Base-by-base conservation (phyloP, 2,797 vertebrate species). In the Sebastes kiyomatsui region DNA sequence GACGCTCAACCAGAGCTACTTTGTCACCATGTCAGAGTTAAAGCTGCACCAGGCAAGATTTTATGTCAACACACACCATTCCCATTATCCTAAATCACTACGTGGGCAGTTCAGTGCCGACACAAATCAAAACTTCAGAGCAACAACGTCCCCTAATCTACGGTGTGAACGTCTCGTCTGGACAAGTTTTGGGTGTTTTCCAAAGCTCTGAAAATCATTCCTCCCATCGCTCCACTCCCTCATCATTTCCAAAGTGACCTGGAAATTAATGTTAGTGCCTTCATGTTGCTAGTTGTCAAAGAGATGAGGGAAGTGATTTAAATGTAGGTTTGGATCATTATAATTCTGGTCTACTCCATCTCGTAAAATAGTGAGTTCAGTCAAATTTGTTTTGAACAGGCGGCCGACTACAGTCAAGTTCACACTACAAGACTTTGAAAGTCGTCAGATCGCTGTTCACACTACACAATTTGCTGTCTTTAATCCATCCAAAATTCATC, bases 21-120 rank as follows among this genome's bases (percentile, higher is more conserved):
- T 56, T 72, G 23, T 72, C 79, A 74, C 18, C 22, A 22, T 49
- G 22, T 70, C 77, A 72, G 22, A 67, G 27, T 68, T 32, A 76
- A 81, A 72, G 83, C 83, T 87, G 73, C 84, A 79, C 74, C 61
- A 73, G 64, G 76, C 67, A 67, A 72, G 14, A 46, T 67, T 71
- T 46, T 28, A 56, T 49, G n/a, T 65, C 49, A 65, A 42, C 28
- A 33, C 5, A 1, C 33, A 67, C 33, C 14, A 27, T 65, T 52
- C 23, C 55, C 23, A 64, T 72, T 30, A 70, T 10, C 33, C 33
- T 67, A 42, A 79, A 75, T 80, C 61, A 61, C 22, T 35, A 7
- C 2, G 2, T 16, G 16, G 30, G 23, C 46, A 56, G 55, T 32
- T 77, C 8, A 52, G 56, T 62, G 46, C 7, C 11, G 0, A 14